These are phyloP conservation scores for Mobula hypostoma DNA, from an alignment of 2,113 vertebrate species.

Conservation along the genomic window DNA sequence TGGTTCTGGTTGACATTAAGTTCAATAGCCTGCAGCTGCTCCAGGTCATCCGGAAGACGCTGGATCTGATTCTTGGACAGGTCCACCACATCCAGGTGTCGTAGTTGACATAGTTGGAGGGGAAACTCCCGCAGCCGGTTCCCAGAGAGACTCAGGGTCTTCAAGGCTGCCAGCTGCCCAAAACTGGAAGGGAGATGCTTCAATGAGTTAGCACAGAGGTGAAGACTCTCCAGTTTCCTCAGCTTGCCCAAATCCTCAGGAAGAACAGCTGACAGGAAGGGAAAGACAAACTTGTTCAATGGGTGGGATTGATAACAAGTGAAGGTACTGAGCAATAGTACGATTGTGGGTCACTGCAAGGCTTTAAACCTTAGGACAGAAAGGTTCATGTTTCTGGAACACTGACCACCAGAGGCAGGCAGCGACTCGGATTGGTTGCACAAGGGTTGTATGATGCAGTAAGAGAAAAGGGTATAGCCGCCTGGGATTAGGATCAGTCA, in stretches of 20 bases:
- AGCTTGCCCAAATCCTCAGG: slow-evolving; percentile 81
- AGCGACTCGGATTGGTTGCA: no score
- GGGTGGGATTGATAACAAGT: neutral
- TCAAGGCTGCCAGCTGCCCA: slow-evolving; percentile 76
- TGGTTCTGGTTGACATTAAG: slow-evolving; percentile 98
- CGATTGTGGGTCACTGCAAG: neutral
- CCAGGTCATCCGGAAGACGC: slow-evolving; percentile 68
- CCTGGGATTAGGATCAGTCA: neutral
- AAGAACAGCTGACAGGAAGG: slow-evolving; percentile 55
- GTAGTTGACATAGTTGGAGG: slow-evolving; percentile 67
- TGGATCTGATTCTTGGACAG: slow-evolving; percentile 88
- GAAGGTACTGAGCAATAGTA: neutral
- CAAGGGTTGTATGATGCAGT: no score
- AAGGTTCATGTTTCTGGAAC: neutral
- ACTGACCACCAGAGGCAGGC: no score
- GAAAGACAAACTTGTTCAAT: neutral
- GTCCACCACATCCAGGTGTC: slow-evolving; percentile 84
- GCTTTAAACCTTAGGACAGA: neutral
- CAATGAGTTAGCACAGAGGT: slow-evolving; percentile 78
- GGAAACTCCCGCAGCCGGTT: slow-evolving; percentile 80
- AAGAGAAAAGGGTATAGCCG: no score
- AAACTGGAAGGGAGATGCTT: slow-evolving; percentile 65
- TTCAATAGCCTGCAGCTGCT: slow-evolving; percentile 83
- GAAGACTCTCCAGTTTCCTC: slow-evolving; percentile 87
- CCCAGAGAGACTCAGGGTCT: slow-evolving; percentile 78